Conservation (phyloP, 2,888 invertebrate genomes). For the Eupithecia centaureata region DNA sequence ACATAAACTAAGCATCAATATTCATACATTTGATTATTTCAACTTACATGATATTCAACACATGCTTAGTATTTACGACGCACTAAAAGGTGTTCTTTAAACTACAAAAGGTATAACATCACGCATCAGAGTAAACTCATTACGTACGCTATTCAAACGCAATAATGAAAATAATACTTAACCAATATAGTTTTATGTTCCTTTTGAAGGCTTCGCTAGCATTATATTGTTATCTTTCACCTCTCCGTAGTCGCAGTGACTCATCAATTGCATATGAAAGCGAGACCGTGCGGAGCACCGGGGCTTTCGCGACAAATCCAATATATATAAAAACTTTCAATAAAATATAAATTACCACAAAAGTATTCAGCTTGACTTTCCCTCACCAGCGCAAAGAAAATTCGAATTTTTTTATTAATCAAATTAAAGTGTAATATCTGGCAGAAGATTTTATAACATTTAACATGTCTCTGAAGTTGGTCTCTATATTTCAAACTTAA, state of each 20-base stretch:
- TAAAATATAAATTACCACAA: too few species aligned
- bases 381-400: not conserved
- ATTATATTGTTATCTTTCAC: not conserved
- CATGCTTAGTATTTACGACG: not conserved
- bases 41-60: not conserved
- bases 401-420: not conserved
- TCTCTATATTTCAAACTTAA: too few species aligned
- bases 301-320: too few species aligned
- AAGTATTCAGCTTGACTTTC: not conserved
- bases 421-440: not conserved
- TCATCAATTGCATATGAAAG: not conserved
- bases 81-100: not conserved
- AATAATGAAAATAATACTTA: not conserved
- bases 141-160: not conserved
- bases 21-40: not conserved
- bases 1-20: not conserved
- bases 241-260: not conserved
- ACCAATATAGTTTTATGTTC: not conserved
- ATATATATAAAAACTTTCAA: too few species aligned
- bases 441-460: too few species aligned
- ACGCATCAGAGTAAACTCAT: not conserved
- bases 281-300: too few species aligned
- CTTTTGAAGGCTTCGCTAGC: not conserved
- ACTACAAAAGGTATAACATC: not conserved
- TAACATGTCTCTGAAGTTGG: too few species aligned